Evolutionary conservation across 1,140 invertebrate species (phyloP).

Genomic region (Lordiphosa collinella): DNA sequence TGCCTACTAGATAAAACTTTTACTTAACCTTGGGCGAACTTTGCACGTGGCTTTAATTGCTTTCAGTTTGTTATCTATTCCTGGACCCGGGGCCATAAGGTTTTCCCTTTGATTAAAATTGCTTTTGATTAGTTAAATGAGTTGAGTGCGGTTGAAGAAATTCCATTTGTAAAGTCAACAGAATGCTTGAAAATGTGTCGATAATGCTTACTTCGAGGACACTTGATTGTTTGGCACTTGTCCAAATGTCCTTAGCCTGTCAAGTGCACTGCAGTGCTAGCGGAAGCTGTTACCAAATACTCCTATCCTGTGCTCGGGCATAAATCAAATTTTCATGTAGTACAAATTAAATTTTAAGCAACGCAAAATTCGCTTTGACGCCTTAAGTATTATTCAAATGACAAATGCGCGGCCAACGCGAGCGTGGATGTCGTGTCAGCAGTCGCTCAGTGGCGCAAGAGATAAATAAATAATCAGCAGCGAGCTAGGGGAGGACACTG

Average conservation of each 20-base stretch:
- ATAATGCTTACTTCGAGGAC: constrained; percentile 34
- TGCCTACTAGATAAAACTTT: constrained; percentile 41
- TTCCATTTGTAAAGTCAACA: constrained; percentile 55
- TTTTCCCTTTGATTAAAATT: constrained; percentile 67
- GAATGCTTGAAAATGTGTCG: constrained; percentile 32
- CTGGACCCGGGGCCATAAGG: constrained; percentile 22
- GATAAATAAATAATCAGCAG: constrained; percentile 53
- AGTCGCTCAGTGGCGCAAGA: constrained; percentile 61
- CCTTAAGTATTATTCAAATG: no score
- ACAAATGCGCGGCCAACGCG: neutral
- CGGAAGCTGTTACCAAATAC: constrained; percentile 39
- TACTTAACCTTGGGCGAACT: constrained; percentile 55
- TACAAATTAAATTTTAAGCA: constrained; percentile 42
- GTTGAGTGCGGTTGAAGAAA: constrained; percentile 35
- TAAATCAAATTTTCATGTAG: constrained; percentile 56
- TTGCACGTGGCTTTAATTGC: constrained; percentile 72
- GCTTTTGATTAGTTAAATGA: constrained; percentile 74
- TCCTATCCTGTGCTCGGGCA: constrained; percentile 14
- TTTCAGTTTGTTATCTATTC: constrained; percentile 33
- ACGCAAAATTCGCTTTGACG: no score
- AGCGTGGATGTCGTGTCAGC: constrained; percentile 45
- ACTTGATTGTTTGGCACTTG: constrained; percentile 25
- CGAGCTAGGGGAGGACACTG: constrained; percentile 3
- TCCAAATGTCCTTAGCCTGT: constrained; percentile 48
- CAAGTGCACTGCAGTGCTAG: constrained; percentile 65